Evolutionary conservation across 2,797 vertebrate genomes (phyloP).

Genomic region (Aldrovandia affinis): DNA sequence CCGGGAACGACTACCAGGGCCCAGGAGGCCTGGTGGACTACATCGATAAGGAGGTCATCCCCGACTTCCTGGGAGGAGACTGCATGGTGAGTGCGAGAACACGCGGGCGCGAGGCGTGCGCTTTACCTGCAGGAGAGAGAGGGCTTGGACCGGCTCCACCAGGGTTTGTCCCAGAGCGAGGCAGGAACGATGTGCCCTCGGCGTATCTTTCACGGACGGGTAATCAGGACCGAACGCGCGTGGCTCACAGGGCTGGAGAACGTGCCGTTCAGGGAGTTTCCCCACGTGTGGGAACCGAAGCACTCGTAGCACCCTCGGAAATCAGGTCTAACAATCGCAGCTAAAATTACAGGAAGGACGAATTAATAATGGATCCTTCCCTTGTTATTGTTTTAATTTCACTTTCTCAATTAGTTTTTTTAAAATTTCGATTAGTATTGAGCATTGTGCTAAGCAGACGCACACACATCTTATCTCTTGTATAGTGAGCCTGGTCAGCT

Average conservation of each 20-base stretch:
- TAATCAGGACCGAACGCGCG: background rate
- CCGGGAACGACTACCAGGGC: constrained; percentile 97
- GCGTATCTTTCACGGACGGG: background rate
- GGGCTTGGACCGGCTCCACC: too few species aligned
- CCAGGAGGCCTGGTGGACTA: constrained; percentile 95
- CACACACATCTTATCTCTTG: background rate
- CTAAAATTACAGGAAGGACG: background rate
- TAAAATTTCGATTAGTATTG: background rate
- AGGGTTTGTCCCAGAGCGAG: background rate
- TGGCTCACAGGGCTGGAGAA: background rate
- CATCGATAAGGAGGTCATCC: constrained; percentile 96
- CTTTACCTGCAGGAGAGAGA: too few species aligned
- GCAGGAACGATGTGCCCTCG: background rate
- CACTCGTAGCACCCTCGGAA: background rate
- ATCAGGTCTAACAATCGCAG: background rate
- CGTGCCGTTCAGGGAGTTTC: background rate
- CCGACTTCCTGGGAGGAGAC: constrained; percentile 95
- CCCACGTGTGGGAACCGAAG: background rate
- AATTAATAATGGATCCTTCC: background rate
- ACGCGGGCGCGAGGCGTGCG: too few species aligned
- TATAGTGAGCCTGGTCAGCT: background rate
- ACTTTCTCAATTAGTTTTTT: background rate
- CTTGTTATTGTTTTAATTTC: background rate
- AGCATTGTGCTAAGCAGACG: background rate
- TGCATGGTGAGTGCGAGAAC: constrained; percentile 84